phyloP scores from a whole-genome alignment of 1,140 invertebrate genomes.

The Drosophila willistoni region DNA sequence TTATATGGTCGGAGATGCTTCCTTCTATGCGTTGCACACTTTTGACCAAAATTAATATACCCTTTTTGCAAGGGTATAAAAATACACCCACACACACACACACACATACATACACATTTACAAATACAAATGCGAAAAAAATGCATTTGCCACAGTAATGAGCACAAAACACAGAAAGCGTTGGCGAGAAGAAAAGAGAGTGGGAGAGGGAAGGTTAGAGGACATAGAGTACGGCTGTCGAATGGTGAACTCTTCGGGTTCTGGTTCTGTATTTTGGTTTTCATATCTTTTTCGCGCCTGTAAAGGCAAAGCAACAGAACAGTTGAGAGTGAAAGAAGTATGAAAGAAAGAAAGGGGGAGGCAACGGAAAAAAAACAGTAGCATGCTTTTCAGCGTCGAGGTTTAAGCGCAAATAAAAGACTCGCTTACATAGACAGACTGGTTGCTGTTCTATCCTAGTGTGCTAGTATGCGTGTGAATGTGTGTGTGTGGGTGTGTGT shows the following conservation, averaged over 20 bases:
- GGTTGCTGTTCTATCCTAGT: conserved; percentile 53
- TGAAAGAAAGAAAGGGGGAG: neutral
- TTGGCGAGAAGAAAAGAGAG: neutral
- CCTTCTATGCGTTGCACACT: too few species aligned
- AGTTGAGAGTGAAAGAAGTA: neutral
- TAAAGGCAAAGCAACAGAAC: conserved; percentile 30
- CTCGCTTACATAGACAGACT: conserved; percentile 29
- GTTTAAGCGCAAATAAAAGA: conserved; percentile 74
- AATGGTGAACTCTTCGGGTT: conserved; percentile 48
- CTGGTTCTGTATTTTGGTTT: conserved; percentile 21
- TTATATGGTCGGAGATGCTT: too few species aligned
- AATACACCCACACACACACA: neutral
- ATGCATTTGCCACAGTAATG: conserved; percentile 73
- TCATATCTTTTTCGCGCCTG: conserved; percentile 69
- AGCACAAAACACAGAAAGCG: conserved; percentile 40
- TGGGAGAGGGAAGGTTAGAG: neutral
- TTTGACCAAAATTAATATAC: too few species aligned
- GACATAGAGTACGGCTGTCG: conserved; percentile 44
- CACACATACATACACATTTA: neutral
- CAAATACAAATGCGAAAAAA: conserved; percentile 36
- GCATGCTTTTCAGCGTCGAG: conserved; percentile 65
- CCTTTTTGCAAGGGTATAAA: too few species aligned
- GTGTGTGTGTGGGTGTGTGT: conserved; percentile 17
- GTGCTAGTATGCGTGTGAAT: conserved; percentile 8
- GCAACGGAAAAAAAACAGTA: conserved; percentile 46